Percentiles rank a stretch among this genome's conserved stretches.
phyloP scores from a whole-genome alignment of 1,140 invertebrate species.

The Venturia canescens region DNA sequence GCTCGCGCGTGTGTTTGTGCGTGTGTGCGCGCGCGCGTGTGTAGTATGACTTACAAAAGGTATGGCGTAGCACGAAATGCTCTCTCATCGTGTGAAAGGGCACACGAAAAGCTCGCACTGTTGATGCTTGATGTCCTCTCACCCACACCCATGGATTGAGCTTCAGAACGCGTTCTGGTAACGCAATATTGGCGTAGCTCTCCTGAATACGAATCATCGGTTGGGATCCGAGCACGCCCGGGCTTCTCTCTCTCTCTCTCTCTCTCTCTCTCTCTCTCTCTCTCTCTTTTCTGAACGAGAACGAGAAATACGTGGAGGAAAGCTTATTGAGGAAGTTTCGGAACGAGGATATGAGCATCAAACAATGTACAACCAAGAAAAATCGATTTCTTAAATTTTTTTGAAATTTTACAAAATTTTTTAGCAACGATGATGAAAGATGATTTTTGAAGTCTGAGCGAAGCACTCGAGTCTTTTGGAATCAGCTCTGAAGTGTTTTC shows the following conservation, averaged over 20 bases:
- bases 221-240: conserved; percentile 52
- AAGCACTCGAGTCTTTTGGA: no score
- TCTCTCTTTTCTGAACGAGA: conserved; percentile 13
- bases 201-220: conserved; percentile 71
- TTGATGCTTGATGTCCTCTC: conserved; percentile 29
- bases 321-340: background rate
- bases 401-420: no score
- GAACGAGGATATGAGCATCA: background rate
- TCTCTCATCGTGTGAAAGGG: conserved; percentile 25
- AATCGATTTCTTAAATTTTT: no score
- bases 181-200: conserved; percentile 74
- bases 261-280: background rate
- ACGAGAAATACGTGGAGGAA: conserved; percentile 32
- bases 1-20: background rate
- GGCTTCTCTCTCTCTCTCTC: conserved; percentile 31
- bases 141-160: conserved; percentile 58
- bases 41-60: conserved; percentile 70
- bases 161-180: conserved; percentile 73
- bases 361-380: no score
- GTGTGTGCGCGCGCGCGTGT: conserved; percentile 10
- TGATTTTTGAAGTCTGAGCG: no score
- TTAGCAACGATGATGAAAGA: no score
- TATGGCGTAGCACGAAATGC: conserved; percentile 44
- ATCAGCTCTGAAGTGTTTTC: no score
- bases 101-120: conserved; percentile 24